These are phyloP conservation scores for Elephantulus edwardii DNA, from an alignment of 2,113 vertebrate species.

Conservation along the genomic window DNA sequence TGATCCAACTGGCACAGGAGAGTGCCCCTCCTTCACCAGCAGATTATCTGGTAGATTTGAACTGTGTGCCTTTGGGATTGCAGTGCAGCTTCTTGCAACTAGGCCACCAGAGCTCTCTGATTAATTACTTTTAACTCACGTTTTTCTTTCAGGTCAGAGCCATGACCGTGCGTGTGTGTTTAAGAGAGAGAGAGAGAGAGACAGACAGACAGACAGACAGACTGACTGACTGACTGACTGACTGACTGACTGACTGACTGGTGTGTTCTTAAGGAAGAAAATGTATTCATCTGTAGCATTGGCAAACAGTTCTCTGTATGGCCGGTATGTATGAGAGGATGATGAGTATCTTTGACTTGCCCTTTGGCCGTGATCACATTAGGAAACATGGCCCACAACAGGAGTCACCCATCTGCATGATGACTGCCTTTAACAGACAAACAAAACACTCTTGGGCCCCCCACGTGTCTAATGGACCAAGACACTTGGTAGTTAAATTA, in stretches of 20 bases:
- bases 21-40: too few relatives aligned
- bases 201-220: too few relatives aligned
- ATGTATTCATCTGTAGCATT: neutral
- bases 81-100: too few relatives aligned
- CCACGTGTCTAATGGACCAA: neutral
- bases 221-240: too few relatives aligned
- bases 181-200: too few relatives aligned
- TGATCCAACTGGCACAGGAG: too few relatives aligned
- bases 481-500: neutral
- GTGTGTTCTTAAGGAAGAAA: too few relatives aligned
- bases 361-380: neutral
- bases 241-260: too few relatives aligned
- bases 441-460: neutral
- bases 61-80: too few relatives aligned
- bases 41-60: too few relatives aligned
- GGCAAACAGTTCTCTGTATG: fast-evolving
- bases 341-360: neutral
- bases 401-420: neutral
- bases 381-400: neutral
- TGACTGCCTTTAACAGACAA: neutral
- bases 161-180: fast-evolving
- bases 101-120: too few relatives aligned
- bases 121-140: neutral
- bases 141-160: neutral
- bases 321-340: neutral